A percentile compares a stretch with the other conserved stretches of the same genome.
These are phyloP conservation scores for Adelphocoris suturalis DNA, from an alignment of 2,888 invertebrate genomes.

Conservation along the genomic window DNA sequence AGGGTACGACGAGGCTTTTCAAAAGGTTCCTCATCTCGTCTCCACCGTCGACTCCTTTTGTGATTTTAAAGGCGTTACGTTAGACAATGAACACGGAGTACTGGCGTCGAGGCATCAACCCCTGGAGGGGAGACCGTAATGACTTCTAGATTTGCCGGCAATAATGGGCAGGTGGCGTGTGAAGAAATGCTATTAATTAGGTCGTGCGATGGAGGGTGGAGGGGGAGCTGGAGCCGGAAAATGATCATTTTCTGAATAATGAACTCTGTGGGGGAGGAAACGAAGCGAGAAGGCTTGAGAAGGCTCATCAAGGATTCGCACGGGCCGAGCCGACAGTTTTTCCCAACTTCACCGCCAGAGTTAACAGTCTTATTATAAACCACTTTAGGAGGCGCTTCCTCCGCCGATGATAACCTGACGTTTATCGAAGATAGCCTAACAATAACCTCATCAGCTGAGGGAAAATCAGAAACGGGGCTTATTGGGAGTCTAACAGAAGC, in stretches of 20 bases:
- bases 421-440: background rate
- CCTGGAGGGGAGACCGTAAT: conserved; percentile 42
- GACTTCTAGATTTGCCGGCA: conserved; percentile 61
- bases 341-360: background rate
- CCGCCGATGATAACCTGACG: background rate
- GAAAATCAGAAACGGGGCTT: background rate
- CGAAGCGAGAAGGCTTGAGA: conserved; percentile 48
- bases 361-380: background rate
- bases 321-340: conserved; percentile 8
- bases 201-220: background rate
- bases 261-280: conserved; percentile 51
- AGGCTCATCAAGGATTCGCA: conserved; percentile 49
- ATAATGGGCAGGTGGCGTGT: conserved; percentile 66
- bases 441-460: background rate
- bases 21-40: conserved; percentile 46
- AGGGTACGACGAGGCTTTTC: background rate
- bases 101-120: background rate
- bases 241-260: conserved; percentile 66
- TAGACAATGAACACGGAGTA: conserved; percentile 7
- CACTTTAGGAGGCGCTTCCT: background rate
- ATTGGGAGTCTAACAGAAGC: conserved; percentile 53
- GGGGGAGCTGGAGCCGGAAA: conserved; percentile 38
- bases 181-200: conserved; percentile 63
- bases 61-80: conserved; percentile 41
- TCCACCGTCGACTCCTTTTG: conserved; percentile 20